A percentile compares a stretch with the other conserved stretches of the same genome.
These are phyloP conservation scores for Redunca redunca DNA, from an alignment of 2,113 vertebrate species.

Conservation along the genomic window DNA sequence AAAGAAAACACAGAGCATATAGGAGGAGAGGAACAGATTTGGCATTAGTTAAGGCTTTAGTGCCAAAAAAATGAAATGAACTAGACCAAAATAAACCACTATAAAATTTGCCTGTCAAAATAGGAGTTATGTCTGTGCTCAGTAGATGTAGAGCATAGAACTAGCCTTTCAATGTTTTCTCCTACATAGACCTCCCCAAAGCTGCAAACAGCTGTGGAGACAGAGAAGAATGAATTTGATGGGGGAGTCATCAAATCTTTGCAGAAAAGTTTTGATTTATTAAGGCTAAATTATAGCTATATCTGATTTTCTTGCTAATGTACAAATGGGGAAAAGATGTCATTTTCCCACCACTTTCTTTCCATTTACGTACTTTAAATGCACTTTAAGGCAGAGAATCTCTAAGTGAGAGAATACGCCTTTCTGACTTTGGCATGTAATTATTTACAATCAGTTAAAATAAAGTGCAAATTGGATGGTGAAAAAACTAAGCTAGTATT, in stretches of 20 bases:
- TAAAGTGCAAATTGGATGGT: conserved; percentile 21
- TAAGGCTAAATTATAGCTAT: conserved; percentile 52
- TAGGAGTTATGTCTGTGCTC: neutral
- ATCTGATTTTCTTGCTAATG: conserved; percentile 53
- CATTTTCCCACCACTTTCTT: conserved; percentile 50
- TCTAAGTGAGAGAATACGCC: neutral
- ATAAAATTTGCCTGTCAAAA: conserved; percentile 45
- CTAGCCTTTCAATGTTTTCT: conserved; percentile 5
- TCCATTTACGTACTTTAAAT: conserved; percentile 45
- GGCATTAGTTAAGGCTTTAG: neutral
- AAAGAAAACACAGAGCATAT: conserved; percentile 23
- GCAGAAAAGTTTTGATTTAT: conserved; percentile 46
- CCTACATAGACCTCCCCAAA: neutral
- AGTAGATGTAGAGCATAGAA: neutral
- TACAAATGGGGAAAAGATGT: conserved; percentile 49
- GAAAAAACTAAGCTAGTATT: neutral
- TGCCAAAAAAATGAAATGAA: conserved; percentile 40
- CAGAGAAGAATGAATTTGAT: neutral
- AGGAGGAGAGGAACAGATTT: neutral
- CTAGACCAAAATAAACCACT: conserved; percentile 48
- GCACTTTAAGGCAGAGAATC: conserved; percentile 28
- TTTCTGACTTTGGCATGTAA: conserved; percentile 24
- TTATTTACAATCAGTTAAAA: conserved; percentile 40
- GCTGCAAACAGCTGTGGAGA: conserved; percentile 22
- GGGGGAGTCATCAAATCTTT: conserved; percentile 39